phyloP scores from a whole-genome alignment of 2,888 invertebrate genomes.

The Drosophila prolongata region DNA sequence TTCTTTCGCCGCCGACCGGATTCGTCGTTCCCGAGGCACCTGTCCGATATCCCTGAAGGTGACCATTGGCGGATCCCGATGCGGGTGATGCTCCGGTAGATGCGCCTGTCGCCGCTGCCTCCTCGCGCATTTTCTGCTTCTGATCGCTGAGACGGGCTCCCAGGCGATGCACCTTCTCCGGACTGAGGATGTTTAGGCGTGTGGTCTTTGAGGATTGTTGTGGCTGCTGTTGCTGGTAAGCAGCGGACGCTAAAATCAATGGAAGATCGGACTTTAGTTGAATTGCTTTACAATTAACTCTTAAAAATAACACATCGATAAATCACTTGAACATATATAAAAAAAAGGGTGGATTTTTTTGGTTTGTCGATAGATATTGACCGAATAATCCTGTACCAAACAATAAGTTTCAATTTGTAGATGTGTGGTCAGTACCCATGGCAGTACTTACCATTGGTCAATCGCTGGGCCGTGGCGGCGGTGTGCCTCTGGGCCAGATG shows the following conservation, averaged over 20 bases:
- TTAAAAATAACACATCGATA: too few relatives aligned
- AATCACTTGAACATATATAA: too few relatives aligned
- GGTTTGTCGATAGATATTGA: too few relatives aligned
- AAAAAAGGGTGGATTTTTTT: too few relatives aligned
- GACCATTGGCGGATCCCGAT: conserved; percentile 15
- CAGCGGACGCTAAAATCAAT: conserved; percentile 30
- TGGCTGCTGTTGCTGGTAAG: conserved; percentile 24
- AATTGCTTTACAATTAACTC: too few relatives aligned
- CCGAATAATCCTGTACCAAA: too few relatives aligned
- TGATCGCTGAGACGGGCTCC: conserved; percentile 81
- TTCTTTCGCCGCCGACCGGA: conserved; percentile 53
- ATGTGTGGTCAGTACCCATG: too few relatives aligned
- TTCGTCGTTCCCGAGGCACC: conserved; percentile 1
- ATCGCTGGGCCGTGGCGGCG: conserved; percentile 68
- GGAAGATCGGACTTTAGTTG: background rate
- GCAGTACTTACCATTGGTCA: conserved; percentile 48
- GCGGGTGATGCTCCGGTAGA: background rate
- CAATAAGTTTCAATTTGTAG: too few relatives aligned
- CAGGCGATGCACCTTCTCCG: conserved; percentile 83
- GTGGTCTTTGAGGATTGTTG: conserved; percentile 56
- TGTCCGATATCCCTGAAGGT: conserved; percentile 13
- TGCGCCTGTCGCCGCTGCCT: conserved; percentile 29
- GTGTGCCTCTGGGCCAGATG: conserved; percentile 67
- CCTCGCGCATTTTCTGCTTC: conserved; percentile 73
- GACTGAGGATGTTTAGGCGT: conserved; percentile 82